Percentiles rank a stretch among this genome's conserved stretches.
Evolutionary conservation across 1,140 invertebrate genomes (phyloP).

Genomic region (Pteromalus puparum): DNA sequence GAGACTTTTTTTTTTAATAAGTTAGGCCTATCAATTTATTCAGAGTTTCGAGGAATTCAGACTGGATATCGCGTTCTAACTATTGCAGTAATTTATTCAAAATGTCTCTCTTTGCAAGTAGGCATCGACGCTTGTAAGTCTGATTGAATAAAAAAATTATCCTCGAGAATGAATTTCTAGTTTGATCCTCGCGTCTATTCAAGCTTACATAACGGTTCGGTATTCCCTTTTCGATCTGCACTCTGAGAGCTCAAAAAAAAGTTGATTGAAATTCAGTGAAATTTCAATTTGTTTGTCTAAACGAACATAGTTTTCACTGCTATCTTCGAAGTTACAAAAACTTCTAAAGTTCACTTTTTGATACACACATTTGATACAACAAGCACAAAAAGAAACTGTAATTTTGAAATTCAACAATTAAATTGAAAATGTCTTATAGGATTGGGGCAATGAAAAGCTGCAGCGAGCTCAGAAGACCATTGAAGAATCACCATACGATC

Average conservation of each 20-base stretch:
- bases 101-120: no score
- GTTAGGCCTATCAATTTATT: no score
- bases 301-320: no score
- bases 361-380: no score
- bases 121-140: no score
- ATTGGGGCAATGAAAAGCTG: slow-evolving; percentile 91
- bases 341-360: not conserved
- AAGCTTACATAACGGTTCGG: not conserved
- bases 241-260: no score
- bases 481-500: slow-evolving; percentile 91
- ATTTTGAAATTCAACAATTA: not conserved
- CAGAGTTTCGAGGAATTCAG: not conserved
- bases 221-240: not conserved
- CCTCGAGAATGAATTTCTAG: not conserved
- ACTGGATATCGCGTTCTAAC: not conserved
- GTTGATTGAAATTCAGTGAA: no score
- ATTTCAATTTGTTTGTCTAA: no score
- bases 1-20: not conserved
- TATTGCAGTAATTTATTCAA: no score
- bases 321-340: not conserved
- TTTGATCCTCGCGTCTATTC: not conserved
- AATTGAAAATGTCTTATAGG: slow-evolving; percentile 74
- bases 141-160: no score
- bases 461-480: slow-evolving; percentile 87
- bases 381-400: no score